Base-by-base conservation (phyloP, 1,140 invertebrate genomes). In the Ephestia elutella region DNA sequence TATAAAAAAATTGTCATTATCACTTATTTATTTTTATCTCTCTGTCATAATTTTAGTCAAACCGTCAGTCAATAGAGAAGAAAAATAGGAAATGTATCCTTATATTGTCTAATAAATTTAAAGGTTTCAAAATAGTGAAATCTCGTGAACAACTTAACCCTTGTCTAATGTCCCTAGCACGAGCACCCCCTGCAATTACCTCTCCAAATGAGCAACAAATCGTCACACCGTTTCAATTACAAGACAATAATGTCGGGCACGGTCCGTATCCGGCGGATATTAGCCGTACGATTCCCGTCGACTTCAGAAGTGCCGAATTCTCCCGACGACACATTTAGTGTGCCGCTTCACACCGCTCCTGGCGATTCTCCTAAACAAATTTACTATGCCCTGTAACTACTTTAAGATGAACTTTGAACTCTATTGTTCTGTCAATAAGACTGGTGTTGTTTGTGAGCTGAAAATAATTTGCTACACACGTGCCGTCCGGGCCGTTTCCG, bases 251-350 rank as follows among this genome's bases (percentile, higher is more conserved):
- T 71, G 70, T 73, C 64, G 67, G 59, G 50, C 74, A 71, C 69
- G 63, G 55, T 63, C 62, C 79, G 72, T 86, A 80, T 87, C 85
- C 85, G 80, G 62, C 85, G 85, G 85, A 87, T 84, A 82, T 82
- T 74, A 73, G 66, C 60, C 80, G 73, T 44, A 69, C 66, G 57
- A 63, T 63, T 20, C 49, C 60, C 53, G 49, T 60, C 64, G 59
- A 61, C 73, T 74, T 81, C 75, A 76, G 66, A 76, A 57, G 70
- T 50, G 58, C 77, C 78, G 77, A 86, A 81, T 73, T 80, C 75
- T 70, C 60, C 68, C 70, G 81, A 82, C 71, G 83, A 87, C 81
- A 85, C 64, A 80, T 85, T 86, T 85, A 85, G 60, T 65, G 59
- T 72, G 20, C 32, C 38, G 38, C 38, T 44, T 44, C 38, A 44